Evolutionary conservation across 1,140 invertebrate species (phyloP).

Genomic region (Brachionus plicatilis): DNA sequence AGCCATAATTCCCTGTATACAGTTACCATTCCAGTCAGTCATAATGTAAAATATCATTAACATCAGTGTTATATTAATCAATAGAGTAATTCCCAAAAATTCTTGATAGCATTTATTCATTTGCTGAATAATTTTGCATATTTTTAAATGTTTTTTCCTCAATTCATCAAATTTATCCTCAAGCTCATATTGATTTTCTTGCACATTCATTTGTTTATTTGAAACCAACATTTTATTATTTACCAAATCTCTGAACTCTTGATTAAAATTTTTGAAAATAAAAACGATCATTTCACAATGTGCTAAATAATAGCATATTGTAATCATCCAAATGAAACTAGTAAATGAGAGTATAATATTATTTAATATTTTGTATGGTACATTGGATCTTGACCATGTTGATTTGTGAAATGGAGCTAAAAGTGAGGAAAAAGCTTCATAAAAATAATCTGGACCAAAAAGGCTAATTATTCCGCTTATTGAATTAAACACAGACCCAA

Average conservation of each 20-base stretch:
- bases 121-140: not conserved
- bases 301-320: not conserved
- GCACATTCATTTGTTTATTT: not conserved
- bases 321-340: not conserved
- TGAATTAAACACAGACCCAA: not conserved
- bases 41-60: not conserved
- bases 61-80: not conserved
- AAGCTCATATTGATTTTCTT: not conserved
- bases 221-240: not conserved
- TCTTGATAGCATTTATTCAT: slow-evolving; percentile 16
- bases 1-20: not conserved
- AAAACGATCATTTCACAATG: slow-evolving; percentile 19
- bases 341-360: not conserved
- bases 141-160: slow-evolving; percentile 12
- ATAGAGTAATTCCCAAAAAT: not conserved
- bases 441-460: slow-evolving; percentile 12
- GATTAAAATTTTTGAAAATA: not conserved
- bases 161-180: slow-evolving; percentile 23
- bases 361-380: slow-evolving; percentile 1
- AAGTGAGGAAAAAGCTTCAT: not conserved
- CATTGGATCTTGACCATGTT: not conserved
- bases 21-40: slow-evolving; percentile 6
- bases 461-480: not conserved
- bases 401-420: slow-evolving; percentile 24
- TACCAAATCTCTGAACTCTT: not conserved